phyloP scores from a whole-genome alignment of 2,113 vertebrate genomes.

The Illadopsis cleaveri region DNA sequence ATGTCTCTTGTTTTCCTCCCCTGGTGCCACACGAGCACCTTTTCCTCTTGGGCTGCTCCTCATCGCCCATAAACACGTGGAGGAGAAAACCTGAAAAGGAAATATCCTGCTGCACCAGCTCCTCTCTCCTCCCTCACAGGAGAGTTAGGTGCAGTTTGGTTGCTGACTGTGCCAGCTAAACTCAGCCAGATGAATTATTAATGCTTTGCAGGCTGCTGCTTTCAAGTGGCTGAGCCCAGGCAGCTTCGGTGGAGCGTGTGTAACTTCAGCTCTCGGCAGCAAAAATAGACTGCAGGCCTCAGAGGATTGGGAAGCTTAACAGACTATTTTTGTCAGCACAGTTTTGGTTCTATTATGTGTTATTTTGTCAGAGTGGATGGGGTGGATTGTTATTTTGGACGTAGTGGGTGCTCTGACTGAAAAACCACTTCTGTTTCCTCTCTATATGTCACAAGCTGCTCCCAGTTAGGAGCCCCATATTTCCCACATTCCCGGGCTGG shows the following conservation, averaged over 20 bases:
- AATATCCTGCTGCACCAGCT: not conserved
- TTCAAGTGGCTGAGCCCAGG: conserved; percentile 1
- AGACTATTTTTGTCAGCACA: conserved; percentile 55
- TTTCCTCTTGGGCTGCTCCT: not conserved
- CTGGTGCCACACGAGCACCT: not conserved
- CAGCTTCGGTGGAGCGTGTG: conserved; percentile 18
- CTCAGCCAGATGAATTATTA: conserved; percentile 57
- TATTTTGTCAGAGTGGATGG: conserved; percentile 60
- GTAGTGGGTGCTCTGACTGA: conserved; percentile 51
- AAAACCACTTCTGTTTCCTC: conserved; percentile 39
- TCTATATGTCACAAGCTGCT: conserved; percentile 42
- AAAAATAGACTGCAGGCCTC: conserved; percentile 57
- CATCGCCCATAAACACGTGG: accelerated
- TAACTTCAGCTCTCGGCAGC: conserved; percentile 11
- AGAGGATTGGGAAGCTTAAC: conserved; percentile 51
- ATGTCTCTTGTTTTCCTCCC: not conserved
- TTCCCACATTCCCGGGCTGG: not conserved
- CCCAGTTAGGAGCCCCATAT: not conserved
- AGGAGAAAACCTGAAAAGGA: not conserved
- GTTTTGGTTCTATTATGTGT: conserved; percentile 64
- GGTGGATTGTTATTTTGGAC: conserved; percentile 69
- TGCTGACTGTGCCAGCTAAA: conserved; percentile 1
- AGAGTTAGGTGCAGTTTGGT: conserved; percentile 36
- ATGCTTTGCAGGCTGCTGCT: conserved; percentile 23
- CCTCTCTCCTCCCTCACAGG: not conserved